These are phyloP conservation scores for Gortyna flavago DNA, from an alignment of 2,888 invertebrate genomes.

Conservation along the genomic window DNA sequence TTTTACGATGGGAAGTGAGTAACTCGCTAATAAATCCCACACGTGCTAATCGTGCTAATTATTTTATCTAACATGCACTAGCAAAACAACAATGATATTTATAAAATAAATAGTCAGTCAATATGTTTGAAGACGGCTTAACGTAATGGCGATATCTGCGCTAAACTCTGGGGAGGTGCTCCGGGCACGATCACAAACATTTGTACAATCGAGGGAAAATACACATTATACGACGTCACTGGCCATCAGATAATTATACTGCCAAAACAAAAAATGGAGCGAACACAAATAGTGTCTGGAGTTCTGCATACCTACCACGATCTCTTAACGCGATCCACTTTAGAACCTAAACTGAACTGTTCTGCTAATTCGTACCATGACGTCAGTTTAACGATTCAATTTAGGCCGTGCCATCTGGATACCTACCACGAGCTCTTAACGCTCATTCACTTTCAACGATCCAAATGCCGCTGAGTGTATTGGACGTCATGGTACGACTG, in stretches of 20 bases:
- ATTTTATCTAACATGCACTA: conserved; percentile 10
- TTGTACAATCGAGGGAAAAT: conserved; percentile 67
- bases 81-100: conserved; percentile 33
- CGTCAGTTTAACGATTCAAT: too few species aligned
- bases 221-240: conserved; percentile 47
- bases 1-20: neutral
- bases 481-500: too few species aligned
- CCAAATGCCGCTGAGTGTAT: too few species aligned
- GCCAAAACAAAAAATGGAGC: conserved; percentile 53
- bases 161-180: conserved; percentile 72
- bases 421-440: too few species aligned
- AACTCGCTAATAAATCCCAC: conserved; percentile 11
- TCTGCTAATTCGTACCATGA: too few species aligned
- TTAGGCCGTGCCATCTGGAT: too few species aligned
- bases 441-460: too few species aligned
- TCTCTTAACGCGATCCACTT: too few species aligned
- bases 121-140: conserved; percentile 62
- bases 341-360: too few species aligned
- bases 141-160: conserved; percentile 54
- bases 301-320: too few species aligned
- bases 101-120: conserved; percentile 40
- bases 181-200: conserved; percentile 81
- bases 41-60: conserved; percentile 33
- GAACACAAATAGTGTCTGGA: conserved; percentile 27
- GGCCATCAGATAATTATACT: conserved; percentile 39